A percentile compares a stretch with the other conserved stretches of the same genome.
phyloP scores from a whole-genome alignment of 2,797 vertebrate species.

The Chaunax sp. region DNA sequence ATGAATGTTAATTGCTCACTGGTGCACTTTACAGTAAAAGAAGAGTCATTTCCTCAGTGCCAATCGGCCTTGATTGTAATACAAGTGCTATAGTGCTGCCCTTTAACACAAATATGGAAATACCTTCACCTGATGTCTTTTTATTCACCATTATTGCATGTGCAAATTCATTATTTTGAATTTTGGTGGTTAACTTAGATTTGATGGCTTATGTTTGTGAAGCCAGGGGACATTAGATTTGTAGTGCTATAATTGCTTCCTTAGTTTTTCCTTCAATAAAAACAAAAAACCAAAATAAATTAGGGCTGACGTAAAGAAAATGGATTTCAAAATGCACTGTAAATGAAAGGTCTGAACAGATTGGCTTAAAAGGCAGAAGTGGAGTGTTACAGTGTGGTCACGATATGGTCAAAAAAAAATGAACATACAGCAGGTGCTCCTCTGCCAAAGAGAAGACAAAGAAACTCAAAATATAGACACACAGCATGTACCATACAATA shows the following conservation, averaged over 20 bases:
- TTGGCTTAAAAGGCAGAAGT: conserved; percentile 7
- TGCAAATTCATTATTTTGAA: neutral
- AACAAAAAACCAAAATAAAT: neutral
- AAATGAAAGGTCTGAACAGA: neutral
- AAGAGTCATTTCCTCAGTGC: conserved; percentile 42
- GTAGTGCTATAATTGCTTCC: neutral
- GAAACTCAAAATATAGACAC: neutral
- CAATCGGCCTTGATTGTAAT: neutral
- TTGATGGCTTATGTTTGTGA: too few relatives aligned
- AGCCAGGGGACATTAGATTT: neutral
- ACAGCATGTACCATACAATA: neutral
- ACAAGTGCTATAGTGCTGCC: too few relatives aligned
- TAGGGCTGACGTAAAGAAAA: neutral
- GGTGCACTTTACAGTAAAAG: conserved; percentile 43
- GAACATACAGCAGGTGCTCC: neutral
- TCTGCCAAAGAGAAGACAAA: conserved; percentile 7
- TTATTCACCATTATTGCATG: neutral
- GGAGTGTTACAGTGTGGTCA: neutral
- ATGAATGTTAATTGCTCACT: conserved; percentile 65
- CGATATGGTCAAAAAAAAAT: too few relatives aligned
- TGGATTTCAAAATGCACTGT: neutral
- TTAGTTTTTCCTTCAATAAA: neutral
- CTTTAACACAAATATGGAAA: too few relatives aligned
- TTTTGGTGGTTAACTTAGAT: too few relatives aligned
- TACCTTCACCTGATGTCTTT: too few relatives aligned